phyloP scores from a whole-genome alignment of 2,888 invertebrate genomes.

The Caenorhabditis plicata region DNA sequence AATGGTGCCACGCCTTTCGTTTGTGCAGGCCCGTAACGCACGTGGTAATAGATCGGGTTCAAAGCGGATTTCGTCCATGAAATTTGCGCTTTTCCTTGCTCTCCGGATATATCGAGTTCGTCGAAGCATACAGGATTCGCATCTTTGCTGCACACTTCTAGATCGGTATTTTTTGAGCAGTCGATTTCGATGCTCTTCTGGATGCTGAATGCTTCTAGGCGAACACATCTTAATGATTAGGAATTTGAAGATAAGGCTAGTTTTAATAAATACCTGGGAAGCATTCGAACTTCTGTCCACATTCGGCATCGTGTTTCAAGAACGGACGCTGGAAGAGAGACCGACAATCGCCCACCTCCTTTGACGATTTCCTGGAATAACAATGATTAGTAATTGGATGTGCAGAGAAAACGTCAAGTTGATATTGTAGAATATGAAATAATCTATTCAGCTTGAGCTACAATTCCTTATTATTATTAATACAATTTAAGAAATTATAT shows the following conservation, averaged over 20 bases:
- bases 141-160: slow-evolving; percentile 50
- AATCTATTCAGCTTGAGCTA: too few species aligned
- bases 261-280: too few species aligned
- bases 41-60: slow-evolving; percentile 53
- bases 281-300: slow-evolving; percentile 55
- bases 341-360: slow-evolving; percentile 54
- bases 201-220: slow-evolving; percentile 56
- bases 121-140: slow-evolving; percentile 47
- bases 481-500: too few species aligned
- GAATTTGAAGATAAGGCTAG: too few species aligned
- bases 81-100: slow-evolving; percentile 46
- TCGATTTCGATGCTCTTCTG: slow-evolving; percentile 60
- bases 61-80: slow-evolving; percentile 43
- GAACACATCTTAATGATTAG: slow-evolving; percentile 55
- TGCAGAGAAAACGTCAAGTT: too few species aligned
- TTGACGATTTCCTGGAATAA: slow-evolving; percentile 52
- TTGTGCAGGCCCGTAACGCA: slow-evolving; percentile 52
- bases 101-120: slow-evolving; percentile 42
- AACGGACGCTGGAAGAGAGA: slow-evolving; percentile 51
- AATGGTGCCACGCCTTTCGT: slow-evolving; percentile 51
- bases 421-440: too few species aligned
- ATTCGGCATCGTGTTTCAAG: slow-evolving; percentile 54
- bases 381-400: slow-evolving; percentile 18
- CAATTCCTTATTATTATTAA: too few species aligned
- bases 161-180: slow-evolving; percentile 51